Percentiles rank a stretch among this genome's conserved stretches.
Conservation (phyloP, 2,113 vertebrate species). For the Platysternon megacephalum region DNA sequence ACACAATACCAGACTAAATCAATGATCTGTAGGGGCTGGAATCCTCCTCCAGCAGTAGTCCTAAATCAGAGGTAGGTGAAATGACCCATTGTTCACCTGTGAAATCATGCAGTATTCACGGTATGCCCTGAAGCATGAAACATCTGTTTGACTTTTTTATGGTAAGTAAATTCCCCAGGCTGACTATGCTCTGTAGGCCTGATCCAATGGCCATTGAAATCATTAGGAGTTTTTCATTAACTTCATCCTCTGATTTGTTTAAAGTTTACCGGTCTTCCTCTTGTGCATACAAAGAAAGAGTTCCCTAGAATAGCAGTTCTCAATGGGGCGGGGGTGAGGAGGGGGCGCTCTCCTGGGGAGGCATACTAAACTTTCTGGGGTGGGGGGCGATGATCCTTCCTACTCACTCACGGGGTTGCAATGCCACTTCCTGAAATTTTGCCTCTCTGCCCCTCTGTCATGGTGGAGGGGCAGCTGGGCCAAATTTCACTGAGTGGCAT, state of each 20-base stretch:
- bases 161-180: not conserved
- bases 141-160: not conserved
- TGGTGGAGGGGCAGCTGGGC: not conserved
- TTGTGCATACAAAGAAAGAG: not conserved
- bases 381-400: not conserved
- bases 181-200: not conserved
- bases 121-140: not conserved
- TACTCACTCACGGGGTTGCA: not conserved
- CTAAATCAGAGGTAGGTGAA: not conserved
- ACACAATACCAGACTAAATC: not conserved
- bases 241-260: not conserved
- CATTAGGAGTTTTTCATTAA: not conserved
- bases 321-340: no score
- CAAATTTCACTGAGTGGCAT: not conserved
- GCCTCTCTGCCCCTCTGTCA: not conserved
- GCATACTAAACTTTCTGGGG: no score
- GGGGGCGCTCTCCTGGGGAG: no score
- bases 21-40: not conserved
- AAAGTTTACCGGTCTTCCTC: not conserved
- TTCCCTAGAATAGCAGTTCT: not conserved
- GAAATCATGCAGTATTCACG: not conserved
- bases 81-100: not conserved
- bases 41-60: not conserved
- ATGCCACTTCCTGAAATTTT: not conserved
- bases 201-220: not conserved